Base-by-base conservation (phyloP, 1,140 invertebrate genomes). In the Melitaea cinxia region DNA sequence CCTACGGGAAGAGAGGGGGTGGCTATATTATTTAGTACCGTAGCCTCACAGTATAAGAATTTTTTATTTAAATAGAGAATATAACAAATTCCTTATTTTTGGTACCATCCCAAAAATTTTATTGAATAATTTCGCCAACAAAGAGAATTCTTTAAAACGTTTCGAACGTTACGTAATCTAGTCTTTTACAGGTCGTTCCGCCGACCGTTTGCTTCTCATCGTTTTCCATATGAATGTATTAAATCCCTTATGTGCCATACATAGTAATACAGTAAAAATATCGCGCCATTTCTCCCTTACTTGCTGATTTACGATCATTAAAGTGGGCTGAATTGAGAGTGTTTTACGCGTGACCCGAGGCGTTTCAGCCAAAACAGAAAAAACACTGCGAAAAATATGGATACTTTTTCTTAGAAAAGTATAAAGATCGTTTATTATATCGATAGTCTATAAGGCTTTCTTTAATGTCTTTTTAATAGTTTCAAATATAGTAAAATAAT, bases 221-320 rank as follows among this genome's bases (percentile, higher is more conserved):
- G 59, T 71, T 73, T 73, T 72, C 75, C 65, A 71, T 74, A 73
- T 65, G 70, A 77, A 79, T 79, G 69, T 77, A 73, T 73, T 62
- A 77, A 80, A 73, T 78, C 75, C 75, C 73, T 47, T 55, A 76
- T 63, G 73, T 64, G 65, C 78, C 70, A 74, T 80, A 65, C 67
- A 69, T 55, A 64, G 67, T 73, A 70, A 74, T 78, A 74, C 70
- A 76, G 59, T 65, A 68, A 75, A 78, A 78, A 80, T 78, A 80
- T 74, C 57, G 62, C 65, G 53, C 63, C 58, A 63, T 75, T 71
- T 60, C 70, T 72, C 53, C 59, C 59, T 49, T 50, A 39, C 59
- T 39, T 64, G 49, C 37, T 65, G 70, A 72, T 73, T 69, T 73
- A 77, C 57, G 68, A 45, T 45, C 60, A 52, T 68, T 69, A 60